Evolutionary conservation across 1,140 invertebrate genomes (phyloP).

Genomic region (Pachypsylla venusta): DNA sequence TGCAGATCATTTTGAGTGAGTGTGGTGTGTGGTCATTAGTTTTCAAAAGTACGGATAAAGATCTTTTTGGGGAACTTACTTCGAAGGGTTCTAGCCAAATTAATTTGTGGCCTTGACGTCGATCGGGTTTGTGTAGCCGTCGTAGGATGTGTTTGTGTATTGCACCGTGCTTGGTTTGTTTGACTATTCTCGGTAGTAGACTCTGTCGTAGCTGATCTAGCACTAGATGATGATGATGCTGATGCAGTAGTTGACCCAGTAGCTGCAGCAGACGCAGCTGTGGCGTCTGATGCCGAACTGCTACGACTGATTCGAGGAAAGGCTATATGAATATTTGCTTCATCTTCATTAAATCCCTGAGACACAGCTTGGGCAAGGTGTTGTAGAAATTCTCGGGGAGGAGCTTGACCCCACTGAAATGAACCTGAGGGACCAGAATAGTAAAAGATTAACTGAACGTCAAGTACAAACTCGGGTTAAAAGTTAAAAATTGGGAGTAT

Average conservation of each 20-base stretch:
- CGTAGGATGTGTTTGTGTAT: conserved; percentile 45
- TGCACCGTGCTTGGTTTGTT: conserved; percentile 33
- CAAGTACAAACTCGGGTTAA: too few species aligned
- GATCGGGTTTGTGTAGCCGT: conserved; percentile 48
- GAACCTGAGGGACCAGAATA: conserved; percentile 10
- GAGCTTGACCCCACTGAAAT: conserved; percentile 27
- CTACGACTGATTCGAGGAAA: background rate
- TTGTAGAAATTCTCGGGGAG: conserved; percentile 38
- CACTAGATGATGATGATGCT: conserved; percentile 5
- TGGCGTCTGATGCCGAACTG: background rate
- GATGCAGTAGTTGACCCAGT: conserved; percentile 9
- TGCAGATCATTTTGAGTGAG: too few species aligned
- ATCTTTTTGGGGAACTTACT: conserved; percentile 10
- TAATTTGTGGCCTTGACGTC: conserved; percentile 45
- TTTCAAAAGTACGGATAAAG: too few species aligned
- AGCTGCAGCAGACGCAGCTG: background rate
- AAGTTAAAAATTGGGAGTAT: too few species aligned
- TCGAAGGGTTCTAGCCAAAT: conserved; percentile 29
- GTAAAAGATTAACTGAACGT: too few species aligned
- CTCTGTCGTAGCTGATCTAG: too few species aligned
- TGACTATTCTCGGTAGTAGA: too few species aligned
- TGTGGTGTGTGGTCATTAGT: too few species aligned
- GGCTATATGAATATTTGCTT: background rate
- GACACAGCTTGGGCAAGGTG: conserved; percentile 39
- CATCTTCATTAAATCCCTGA: conserved; percentile 16